Evolutionary conservation across 2,797 vertebrate genomes (phyloP).

Genomic region (Philypnodon macrostomus): DNA sequence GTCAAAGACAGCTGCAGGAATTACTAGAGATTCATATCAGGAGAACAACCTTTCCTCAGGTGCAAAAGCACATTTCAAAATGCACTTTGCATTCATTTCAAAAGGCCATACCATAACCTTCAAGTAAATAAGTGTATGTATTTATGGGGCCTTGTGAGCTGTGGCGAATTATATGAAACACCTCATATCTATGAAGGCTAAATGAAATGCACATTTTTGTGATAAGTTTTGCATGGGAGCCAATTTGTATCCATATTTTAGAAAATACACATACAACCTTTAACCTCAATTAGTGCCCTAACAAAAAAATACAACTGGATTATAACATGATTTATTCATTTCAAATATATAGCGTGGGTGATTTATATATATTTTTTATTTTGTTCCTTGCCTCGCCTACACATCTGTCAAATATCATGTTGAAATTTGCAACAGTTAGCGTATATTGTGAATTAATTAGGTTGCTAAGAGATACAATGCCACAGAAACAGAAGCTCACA

Average conservation of each 20-base stretch:
- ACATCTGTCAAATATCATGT: conserved; percentile 22
- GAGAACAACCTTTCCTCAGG: conserved; percentile 62
- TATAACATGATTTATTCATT: not conserved
- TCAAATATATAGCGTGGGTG: conserved; percentile 8
- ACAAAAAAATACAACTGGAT: conserved; percentile 11
- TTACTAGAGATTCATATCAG: conserved; percentile 52
- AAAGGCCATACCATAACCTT: conserved; percentile 64
- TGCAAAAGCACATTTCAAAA: conserved; percentile 43
- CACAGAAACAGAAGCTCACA: conserved; percentile 14
- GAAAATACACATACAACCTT: not conserved
- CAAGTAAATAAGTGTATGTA: conserved; percentile 29
- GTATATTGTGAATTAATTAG: conserved; percentile 2
- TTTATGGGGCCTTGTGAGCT: conserved; percentile 1
- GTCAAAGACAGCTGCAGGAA: conserved; percentile 65
- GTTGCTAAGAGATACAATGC: conserved; percentile 17
- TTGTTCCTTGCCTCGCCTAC: conserved; percentile 2
- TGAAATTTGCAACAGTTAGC: conserved; percentile 13
- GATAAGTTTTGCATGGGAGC: not conserved
- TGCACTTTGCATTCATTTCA: conserved; percentile 37
- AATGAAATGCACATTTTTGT: conserved; percentile 1
- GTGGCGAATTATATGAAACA: conserved; percentile 7
- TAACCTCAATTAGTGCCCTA: not conserved
- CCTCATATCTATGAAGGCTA: conserved; percentile 8
- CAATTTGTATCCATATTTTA: not conserved
- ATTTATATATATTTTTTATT: conserved; percentile 15